phyloP scores from a whole-genome alignment of 2,113 vertebrate genomes.

The Hemiprocne comata region DNA sequence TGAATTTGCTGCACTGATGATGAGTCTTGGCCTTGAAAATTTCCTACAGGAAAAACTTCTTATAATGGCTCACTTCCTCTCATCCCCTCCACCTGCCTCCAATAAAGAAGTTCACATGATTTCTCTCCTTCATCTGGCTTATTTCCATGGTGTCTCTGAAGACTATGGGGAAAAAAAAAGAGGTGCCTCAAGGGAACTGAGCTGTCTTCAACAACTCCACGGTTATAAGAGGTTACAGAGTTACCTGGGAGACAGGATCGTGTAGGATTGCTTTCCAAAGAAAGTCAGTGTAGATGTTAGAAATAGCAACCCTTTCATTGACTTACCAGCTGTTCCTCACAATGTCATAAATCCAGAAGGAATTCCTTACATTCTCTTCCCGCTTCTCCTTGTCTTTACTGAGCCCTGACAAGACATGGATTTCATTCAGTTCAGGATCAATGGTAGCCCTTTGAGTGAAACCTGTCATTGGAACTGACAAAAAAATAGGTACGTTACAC shows the following conservation, averaged over 20 bases:
- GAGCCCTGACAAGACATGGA: conserved; percentile 96
- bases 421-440: conserved; percentile 97
- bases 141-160: background rate
- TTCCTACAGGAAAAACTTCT: background rate
- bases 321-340: conserved; percentile 96
- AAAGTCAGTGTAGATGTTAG: background rate
- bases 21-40: background rate
- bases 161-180: background rate
- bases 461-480: conserved; percentile 95
- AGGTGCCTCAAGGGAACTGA: background rate
- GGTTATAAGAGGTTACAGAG: background rate
- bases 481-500: background rate
- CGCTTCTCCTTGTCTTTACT: conserved; percentile 99
- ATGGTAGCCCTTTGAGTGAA: conserved; percentile 99
- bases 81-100: background rate
- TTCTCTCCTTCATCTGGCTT: background rate
- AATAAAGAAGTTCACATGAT: background rate
- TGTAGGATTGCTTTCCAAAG: background rate
- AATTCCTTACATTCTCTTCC: conserved; percentile 98
- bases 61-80: background rate
- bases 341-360: conserved; percentile 99
- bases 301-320: background rate
- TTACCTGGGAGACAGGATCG: background rate
- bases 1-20: background rate
- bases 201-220: background rate